phyloP scores from a whole-genome alignment of 2,113 vertebrate species.

The Odontophorus gujanensis region DNA sequence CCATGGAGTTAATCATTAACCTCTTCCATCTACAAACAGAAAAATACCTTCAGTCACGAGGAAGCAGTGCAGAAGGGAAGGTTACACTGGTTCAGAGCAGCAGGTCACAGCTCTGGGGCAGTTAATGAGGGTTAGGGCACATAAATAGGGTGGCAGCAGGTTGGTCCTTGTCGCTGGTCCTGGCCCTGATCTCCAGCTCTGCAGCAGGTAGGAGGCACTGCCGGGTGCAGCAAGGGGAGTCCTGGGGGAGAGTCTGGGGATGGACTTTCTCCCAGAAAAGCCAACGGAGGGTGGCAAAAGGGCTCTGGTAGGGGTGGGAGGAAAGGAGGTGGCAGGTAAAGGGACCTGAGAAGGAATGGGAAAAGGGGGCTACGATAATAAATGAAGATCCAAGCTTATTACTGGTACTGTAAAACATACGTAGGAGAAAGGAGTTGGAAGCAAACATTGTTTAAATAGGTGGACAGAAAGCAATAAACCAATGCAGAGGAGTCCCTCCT shows the following conservation, averaged over 20 bases:
- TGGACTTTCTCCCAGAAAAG: not conserved
- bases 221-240: not conserved
- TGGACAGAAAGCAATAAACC: not conserved
- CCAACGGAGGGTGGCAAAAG: not conserved
- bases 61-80: not conserved
- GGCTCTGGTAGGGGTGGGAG: not conserved
- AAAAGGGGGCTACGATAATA: accelerated
- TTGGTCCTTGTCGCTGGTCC: not conserved
- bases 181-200: not conserved
- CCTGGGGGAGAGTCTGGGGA: not conserved
- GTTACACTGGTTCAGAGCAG: not conserved
- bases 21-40: constrained; percentile 22
- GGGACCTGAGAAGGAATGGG: not conserved
- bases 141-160: not conserved
- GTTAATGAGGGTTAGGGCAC: not conserved
- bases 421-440: not conserved
- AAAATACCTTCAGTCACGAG: constrained; percentile 25
- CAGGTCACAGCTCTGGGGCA: not conserved
- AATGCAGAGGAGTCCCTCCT: not conserved
- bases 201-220: constrained; percentile 29
- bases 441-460: not conserved
- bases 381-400: not conserved
- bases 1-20: constrained; percentile 63
- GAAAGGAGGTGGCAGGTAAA: not conserved
- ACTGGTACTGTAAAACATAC: accelerated